phyloP scores from a whole-genome alignment of 2,888 invertebrate genomes.

The Chymomyza amoena region DNA sequence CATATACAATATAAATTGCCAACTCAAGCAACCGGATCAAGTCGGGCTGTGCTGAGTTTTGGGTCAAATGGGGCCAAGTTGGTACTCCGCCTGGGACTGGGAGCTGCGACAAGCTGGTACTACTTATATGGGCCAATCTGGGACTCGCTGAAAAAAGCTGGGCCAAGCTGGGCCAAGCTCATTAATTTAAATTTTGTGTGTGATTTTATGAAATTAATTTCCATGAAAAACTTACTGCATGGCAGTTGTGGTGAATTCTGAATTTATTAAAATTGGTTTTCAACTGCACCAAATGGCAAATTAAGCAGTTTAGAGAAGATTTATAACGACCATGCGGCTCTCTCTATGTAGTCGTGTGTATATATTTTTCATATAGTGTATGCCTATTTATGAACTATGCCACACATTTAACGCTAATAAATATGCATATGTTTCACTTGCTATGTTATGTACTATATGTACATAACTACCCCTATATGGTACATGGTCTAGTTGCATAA shows the following conservation, averaged over 20 bases:
- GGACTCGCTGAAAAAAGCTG: neutral
- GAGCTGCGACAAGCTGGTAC: neutral
- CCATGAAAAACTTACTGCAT: conserved; percentile 10
- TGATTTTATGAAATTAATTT: conserved; percentile 32
- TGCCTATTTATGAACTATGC: conserved; percentile 3
- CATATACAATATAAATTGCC: neutral
- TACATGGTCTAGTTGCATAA: neutral
- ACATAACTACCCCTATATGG: neutral
- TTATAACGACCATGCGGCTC: neutral
- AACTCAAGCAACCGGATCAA: neutral
- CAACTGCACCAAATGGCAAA: conserved; percentile 53
- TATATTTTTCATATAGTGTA: neutral
- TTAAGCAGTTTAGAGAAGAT: conserved; percentile 48
- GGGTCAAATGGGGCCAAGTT: neutral
- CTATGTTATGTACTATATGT: too few species aligned
- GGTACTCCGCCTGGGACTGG: neutral
- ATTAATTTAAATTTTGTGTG: conserved; percentile 36
- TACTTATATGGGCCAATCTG: neutral
- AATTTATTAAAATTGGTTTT: conserved; percentile 21
- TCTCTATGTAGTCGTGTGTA: neutral
- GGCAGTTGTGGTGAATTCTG: conserved; percentile 15
- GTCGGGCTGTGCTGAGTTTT: neutral
- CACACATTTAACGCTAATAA: conserved; percentile 36
- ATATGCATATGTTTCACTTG: conserved; percentile 9
- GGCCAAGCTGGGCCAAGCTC: conserved; percentile 8